Evolutionary conservation across 2,888 invertebrate genomes (phyloP).

Genomic region (Tetranychus piercei): DNA sequence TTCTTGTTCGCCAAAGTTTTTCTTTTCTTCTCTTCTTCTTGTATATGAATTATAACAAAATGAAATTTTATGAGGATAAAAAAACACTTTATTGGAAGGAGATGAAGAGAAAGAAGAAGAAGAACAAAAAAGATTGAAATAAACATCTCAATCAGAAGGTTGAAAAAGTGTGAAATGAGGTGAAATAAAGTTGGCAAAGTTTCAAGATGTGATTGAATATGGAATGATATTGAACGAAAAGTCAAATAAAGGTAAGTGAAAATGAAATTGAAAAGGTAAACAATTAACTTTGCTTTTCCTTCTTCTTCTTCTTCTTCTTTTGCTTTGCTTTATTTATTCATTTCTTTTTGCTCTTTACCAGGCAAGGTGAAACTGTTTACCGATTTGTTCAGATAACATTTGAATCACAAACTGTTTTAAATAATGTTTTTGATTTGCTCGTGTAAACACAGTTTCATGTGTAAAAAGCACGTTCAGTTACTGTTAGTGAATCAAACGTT

Average conservation of each 20-base stretch:
- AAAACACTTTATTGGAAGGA: neutral
- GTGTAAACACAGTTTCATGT: neutral
- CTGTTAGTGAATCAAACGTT: neutral
- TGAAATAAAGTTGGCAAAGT: neutral
- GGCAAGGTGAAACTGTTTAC: too few relatives aligned
- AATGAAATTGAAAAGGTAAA: neutral
- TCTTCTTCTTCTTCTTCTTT: too few relatives aligned
- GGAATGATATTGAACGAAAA: neutral
- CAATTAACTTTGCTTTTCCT: too few relatives aligned
- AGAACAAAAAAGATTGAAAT: neutral
- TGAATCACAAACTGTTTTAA: too few relatives aligned
- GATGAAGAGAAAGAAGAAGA: constrained; percentile 8
- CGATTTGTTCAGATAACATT: too few relatives aligned
- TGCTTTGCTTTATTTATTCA: too few relatives aligned
- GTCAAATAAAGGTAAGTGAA: neutral
- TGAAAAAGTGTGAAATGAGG: neutral
- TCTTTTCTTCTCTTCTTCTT: neutral
- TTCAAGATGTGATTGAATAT: neutral
- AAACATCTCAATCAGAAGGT: neutral
- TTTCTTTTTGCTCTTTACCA: too few relatives aligned
- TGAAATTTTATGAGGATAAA: neutral
- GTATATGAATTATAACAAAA: neutral
- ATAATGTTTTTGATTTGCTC: neutral
- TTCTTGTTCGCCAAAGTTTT: neutral
- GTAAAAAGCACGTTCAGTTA: neutral